phyloP scores from a whole-genome alignment of 2,888 invertebrate genomes.

The Eucriotettix oculatus region DNA sequence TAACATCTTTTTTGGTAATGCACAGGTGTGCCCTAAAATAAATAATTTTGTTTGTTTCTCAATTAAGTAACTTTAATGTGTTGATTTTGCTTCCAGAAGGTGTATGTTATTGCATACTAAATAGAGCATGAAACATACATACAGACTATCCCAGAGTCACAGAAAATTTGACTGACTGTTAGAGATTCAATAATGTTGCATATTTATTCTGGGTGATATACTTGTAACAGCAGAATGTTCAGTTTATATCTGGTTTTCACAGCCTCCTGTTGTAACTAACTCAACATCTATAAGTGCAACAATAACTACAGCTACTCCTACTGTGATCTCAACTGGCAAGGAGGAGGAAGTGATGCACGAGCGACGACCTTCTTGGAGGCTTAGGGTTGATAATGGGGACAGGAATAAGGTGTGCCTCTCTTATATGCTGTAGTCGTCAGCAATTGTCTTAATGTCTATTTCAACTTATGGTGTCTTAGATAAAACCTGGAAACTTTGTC shows the following conservation, averaged over 20 bases:
- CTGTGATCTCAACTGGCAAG: conserved; percentile 18
- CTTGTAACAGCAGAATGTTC: too few relatives aligned
- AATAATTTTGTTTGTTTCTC: too few relatives aligned
- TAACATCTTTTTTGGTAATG: too few relatives aligned
- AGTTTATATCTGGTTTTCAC: conserved; percentile 3
- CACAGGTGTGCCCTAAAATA: too few relatives aligned
- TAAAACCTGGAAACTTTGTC: neutral
- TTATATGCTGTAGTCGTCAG: neutral
- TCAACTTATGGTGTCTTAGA: neutral
- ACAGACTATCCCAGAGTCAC: too few relatives aligned
- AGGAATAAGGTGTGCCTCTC: conserved; percentile 52
- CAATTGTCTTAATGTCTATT: neutral
- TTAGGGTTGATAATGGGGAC: conserved; percentile 66
- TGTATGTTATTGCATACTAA: too few relatives aligned
- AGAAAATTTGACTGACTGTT: too few relatives aligned
- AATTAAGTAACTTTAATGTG: too few relatives aligned
- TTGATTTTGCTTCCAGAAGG: too few relatives aligned
- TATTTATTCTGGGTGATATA: too few relatives aligned
- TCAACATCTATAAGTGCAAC: conserved; percentile 32
- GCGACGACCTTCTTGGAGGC: conserved; percentile 81
- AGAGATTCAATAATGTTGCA: too few relatives aligned
- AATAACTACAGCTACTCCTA: conserved; percentile 35
- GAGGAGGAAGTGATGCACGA: conserved; percentile 31
- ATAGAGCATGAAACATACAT: too few relatives aligned
- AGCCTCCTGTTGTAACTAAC: conserved; percentile 4